Evolutionary conservation across 2,797 vertebrate species (phyloP).

Genomic region (Crenuchus spilurus): DNA sequence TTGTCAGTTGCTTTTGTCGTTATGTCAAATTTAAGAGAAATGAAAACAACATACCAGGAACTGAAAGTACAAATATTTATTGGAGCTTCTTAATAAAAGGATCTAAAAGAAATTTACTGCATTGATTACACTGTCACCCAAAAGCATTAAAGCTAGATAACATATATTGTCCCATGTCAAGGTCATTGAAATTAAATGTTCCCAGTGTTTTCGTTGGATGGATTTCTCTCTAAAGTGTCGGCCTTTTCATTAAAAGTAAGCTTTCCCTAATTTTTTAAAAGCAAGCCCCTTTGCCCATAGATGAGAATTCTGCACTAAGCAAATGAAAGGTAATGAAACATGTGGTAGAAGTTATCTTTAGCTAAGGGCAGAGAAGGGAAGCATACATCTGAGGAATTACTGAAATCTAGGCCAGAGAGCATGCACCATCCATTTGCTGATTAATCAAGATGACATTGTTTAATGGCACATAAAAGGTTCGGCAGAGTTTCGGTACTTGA

Average conservation of each 20-base stretch:
- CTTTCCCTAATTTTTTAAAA: conserved; percentile 59
- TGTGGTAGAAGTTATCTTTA: conserved; percentile 44
- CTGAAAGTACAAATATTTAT: background rate
- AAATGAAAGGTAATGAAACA: conserved; percentile 65
- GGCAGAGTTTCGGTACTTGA: conserved; percentile 48
- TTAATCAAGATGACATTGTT: conserved; percentile 59
- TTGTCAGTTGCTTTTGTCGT: conserved; percentile 21
- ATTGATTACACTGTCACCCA: background rate
- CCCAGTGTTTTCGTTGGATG: background rate
- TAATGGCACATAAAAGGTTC: conserved; percentile 54
- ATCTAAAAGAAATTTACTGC: conserved; percentile 7
- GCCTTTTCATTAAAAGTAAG: conserved; percentile 24
- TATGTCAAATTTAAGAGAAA: conserved; percentile 12
- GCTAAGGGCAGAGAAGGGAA: conserved; percentile 39
- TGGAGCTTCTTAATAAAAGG: background rate
- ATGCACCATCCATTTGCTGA: conserved; percentile 55
- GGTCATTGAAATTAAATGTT: background rate
- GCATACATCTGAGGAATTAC: conserved; percentile 31
- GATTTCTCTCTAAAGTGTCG: background rate
- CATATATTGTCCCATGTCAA: conserved; percentile 3
- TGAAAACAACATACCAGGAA: background rate
- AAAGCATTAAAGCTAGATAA: background rate
- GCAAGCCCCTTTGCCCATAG: conserved; percentile 28
- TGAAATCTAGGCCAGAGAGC: conserved; percentile 38
- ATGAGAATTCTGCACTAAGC: conserved; percentile 33